phyloP scores from a whole-genome alignment of 2,113 vertebrate genomes.

The Origma solitaria region DNA sequence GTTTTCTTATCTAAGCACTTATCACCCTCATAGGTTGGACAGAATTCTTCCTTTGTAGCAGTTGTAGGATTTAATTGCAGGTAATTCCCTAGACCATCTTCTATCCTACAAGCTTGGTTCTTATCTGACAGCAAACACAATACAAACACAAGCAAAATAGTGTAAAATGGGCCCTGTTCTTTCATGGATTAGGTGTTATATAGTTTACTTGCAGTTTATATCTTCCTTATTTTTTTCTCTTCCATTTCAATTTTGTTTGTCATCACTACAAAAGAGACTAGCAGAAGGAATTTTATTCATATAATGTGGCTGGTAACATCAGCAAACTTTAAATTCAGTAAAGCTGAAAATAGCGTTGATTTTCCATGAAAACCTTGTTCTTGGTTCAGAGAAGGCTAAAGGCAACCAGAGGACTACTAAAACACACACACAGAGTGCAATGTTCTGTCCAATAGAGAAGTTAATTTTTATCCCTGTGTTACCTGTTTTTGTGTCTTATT shows the following conservation, averaged over 20 bases:
- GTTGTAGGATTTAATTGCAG: neutral
- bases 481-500: neutral
- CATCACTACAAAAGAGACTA: neutral
- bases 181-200: neutral
- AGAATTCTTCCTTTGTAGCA: neutral
- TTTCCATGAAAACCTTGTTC: neutral
- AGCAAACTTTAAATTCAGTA: neutral
- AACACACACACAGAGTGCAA: neutral
- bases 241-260: neutral
- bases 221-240: neutral
- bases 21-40: neutral
- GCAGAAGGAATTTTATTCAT: neutral
- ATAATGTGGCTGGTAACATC: neutral
- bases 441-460: neutral
- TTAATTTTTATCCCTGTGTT: neutral
- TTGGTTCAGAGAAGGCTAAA: neutral
- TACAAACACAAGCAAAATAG: neutral
- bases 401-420: neutral
- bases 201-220: neutral
- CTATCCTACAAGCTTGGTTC: neutral
- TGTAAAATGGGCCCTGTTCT: neutral
- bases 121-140: neutral
- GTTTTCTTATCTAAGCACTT: neutral
- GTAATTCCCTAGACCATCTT: neutral
- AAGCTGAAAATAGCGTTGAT: neutral